Conservation (phyloP, 1,140 invertebrate species). For the Drosophila sucinea region DNA sequence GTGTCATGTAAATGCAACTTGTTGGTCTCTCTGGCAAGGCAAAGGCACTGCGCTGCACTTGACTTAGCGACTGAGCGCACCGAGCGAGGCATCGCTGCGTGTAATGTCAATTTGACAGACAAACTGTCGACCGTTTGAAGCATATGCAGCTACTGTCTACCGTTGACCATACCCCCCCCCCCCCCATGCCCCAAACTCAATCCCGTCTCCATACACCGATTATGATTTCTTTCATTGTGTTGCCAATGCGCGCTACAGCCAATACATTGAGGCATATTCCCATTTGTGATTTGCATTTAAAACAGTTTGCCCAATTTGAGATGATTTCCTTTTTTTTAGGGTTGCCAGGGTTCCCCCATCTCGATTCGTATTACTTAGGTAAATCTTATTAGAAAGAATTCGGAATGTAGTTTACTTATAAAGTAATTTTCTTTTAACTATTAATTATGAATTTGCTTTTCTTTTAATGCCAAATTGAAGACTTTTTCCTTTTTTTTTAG, state of each 20-base stretch:
- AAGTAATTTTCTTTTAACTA: too few species aligned
- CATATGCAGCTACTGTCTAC: conserved; percentile 79
- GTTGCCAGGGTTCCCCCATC: too few species aligned
- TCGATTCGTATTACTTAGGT: too few species aligned
- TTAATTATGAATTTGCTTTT: too few species aligned
- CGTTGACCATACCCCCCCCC: conserved; percentile 35
- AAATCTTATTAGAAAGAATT: too few species aligned
- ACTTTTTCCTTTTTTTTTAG: too few species aligned
- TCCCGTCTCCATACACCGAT: conserved; percentile 44
- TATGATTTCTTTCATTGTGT: conserved; percentile 68
- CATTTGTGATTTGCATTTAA: too few species aligned
- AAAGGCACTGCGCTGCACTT: conserved; percentile 34
- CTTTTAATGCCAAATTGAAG: too few species aligned
- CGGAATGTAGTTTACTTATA: too few species aligned
- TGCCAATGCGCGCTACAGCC: not conserved
- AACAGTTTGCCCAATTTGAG: too few species aligned
- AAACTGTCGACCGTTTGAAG: conserved; percentile 81
- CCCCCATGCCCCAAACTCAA: not conserved
- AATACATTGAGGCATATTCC: not conserved
- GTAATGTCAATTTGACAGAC: conserved; percentile 82
- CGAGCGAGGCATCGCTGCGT: conserved; percentile 48
- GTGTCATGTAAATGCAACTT: conserved; percentile 73
- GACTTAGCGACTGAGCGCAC: conserved; percentile 32
- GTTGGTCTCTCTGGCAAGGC: conserved; percentile 38
- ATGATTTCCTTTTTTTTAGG: too few species aligned